Evolutionary conservation across 2,797 vertebrate genomes (phyloP), one percentile per base, ranked within the genome.

Genomic region (Melanotaenia pygmaea): DNA sequence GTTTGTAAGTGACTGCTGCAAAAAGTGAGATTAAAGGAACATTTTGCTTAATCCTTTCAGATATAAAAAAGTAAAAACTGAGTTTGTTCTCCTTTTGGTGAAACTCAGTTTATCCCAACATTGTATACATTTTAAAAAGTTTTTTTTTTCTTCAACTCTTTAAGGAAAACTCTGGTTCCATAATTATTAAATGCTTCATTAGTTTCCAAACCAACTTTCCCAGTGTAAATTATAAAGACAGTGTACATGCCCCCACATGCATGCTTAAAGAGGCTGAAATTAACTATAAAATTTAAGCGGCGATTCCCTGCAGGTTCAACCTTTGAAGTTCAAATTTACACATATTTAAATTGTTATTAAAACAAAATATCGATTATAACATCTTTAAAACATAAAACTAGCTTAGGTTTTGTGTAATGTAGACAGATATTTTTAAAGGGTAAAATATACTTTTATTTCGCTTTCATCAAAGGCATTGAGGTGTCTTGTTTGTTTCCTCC

Each of bases 351-450:
- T 5, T 10, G 13, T 30, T 63, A 3, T 26, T 22, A 38, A 40
- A 35, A 62, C 26, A 62, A 43, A 26, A 12, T 24, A 64, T 67
- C 45, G 47, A 66, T 43, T 2, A 22, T 3, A 63, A 35, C 9
- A 54, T 64, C 32, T 57, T 76, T 58, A 50, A 68, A 63, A 26
- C 30, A n/a, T 18, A 30, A 63, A 26, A 37, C 11, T 57, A 58
- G 26, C 30, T 56, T 32, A 40, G 54, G 28, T 70, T 56, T 43
- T 1, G 20, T 6, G 13, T 40, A 50, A 26, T 50, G 30, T 40
- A 34, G 66, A 53, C 18, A 47, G 63, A 65, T 69, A 69, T 78
- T 69, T 74, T 43, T 12, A 74, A 72, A 73, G 62, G 22, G 34
- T n/a, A 4, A 61, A 73, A 76, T 30, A 67, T 10, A 8, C 35